A percentile compares a stretch with the other conserved stretches of the same genome.
Evolutionary conservation across 2,888 invertebrate genomes (phyloP).

Genomic region (Cordylochernes scorpioides): DNA sequence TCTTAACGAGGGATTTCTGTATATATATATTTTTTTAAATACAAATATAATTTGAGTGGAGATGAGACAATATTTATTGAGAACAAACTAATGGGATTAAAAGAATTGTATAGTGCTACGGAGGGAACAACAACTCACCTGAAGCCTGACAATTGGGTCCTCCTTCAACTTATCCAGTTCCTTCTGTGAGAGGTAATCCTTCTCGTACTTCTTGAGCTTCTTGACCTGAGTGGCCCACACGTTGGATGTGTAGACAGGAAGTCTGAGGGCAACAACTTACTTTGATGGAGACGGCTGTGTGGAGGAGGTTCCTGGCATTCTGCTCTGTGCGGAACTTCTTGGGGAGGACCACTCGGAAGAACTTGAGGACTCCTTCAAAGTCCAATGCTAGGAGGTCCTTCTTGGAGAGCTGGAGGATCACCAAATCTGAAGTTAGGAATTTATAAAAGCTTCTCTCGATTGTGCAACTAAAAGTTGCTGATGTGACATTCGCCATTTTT

Average conservation of each 20-base stretch:
- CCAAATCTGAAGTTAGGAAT: background rate
- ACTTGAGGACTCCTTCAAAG: constrained; percentile 91
- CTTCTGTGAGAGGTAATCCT: constrained; percentile 52
- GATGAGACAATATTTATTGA: too few species aligned
- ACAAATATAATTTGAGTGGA: too few species aligned
- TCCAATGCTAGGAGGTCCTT: constrained; percentile 72
- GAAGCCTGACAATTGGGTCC: constrained; percentile 26
- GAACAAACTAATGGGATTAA: background rate
- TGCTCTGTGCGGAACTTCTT: constrained; percentile 83
- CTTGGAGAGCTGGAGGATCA: constrained; percentile 36
- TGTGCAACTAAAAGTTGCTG: too few species aligned
- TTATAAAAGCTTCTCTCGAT: too few species aligned
- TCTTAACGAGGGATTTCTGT: too few species aligned
- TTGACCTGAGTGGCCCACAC: constrained; percentile 19
- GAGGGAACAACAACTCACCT: constrained; percentile 18
- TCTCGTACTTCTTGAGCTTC: constrained; percentile 76
- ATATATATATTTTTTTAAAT: too few species aligned
- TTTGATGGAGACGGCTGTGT: constrained; percentile 64
- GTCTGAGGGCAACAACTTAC: constrained; percentile 24
- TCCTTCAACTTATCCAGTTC: constrained; percentile 25
- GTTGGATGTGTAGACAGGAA: background rate
- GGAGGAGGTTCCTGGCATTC: constrained; percentile 59
- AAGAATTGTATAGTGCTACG: background rate
- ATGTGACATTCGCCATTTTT: too few species aligned
- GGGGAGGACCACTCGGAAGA: constrained; percentile 84